These are phyloP conservation scores for Acropora tenuis DNA, from an alignment of 64 coral and sea anemone species.

Conservation along the genomic window DNA sequence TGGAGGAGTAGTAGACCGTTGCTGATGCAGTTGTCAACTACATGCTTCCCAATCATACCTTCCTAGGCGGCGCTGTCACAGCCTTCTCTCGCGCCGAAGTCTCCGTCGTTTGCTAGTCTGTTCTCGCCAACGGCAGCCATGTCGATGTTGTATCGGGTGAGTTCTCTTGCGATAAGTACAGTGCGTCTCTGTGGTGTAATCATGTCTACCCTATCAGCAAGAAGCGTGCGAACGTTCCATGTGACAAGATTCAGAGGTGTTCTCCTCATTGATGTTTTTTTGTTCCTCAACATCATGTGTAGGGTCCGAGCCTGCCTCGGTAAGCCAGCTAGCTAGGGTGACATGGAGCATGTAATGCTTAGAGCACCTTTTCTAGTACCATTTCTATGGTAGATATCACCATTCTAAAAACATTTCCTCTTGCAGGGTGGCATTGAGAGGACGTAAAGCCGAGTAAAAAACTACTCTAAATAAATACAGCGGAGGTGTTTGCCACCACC, in stretches of 20 bases:
- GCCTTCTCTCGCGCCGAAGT: slow-evolving; percentile 4
- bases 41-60: not conserved
- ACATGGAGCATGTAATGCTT: slow-evolving; percentile 44
- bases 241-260: slow-evolving; percentile 17
- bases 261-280: slow-evolving; percentile 3
- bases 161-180: slow-evolving; percentile 1
- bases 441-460: too few relatives aligned
- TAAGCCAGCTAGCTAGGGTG: slow-evolving; percentile 46
- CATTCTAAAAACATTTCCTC: too few relatives aligned
- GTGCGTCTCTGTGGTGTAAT: slow-evolving; percentile 28
- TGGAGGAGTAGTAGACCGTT: not conserved
- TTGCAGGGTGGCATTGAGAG: too few relatives aligned
- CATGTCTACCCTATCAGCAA: not conserved
- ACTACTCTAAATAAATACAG: too few relatives aligned
- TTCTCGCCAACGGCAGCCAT: slow-evolving; percentile 16
- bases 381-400: too few relatives aligned
- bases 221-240: slow-evolving; percentile 54
- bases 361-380: too few relatives aligned
- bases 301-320: slow-evolving; percentile 6
- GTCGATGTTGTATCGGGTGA: not conserved
- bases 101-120: slow-evolving; percentile 1
- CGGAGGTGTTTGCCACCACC: too few relatives aligned
- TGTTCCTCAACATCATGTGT: not conserved
- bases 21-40: not conserved
- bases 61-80: not conserved